phyloP scores from a whole-genome alignment of 2,113 vertebrate genomes.

The Vicugna pacos region DNA sequence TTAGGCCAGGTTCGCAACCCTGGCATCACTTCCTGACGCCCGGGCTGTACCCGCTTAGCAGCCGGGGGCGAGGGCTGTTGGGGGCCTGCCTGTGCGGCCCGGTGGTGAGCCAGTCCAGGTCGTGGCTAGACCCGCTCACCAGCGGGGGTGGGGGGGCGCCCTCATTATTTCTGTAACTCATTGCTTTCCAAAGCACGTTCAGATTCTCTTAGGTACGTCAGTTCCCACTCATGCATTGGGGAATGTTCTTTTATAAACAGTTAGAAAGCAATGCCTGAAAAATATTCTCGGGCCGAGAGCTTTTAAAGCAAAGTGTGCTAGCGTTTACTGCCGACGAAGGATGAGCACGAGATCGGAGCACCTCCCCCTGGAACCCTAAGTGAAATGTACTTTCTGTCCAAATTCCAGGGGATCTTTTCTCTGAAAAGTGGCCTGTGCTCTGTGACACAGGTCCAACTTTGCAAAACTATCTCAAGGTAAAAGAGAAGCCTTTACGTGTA shows the following conservation, averaged over 20 bases:
- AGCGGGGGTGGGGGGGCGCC: background rate
- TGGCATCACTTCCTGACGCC: background rate
- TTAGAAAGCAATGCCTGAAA: background rate
- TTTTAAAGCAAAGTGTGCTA: constrained; percentile 1
- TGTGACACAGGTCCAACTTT: background rate
- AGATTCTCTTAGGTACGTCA: background rate
- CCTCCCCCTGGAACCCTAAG: background rate
- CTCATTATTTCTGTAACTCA: background rate
- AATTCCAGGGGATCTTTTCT: background rate
- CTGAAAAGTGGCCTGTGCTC: background rate
- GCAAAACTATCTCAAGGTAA: background rate
- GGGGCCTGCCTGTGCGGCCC: too few relatives aligned
- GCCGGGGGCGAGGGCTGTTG: too few relatives aligned
- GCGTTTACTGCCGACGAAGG: background rate
- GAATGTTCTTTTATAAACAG: background rate
- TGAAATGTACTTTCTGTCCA: background rate
- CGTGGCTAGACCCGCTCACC: background rate
- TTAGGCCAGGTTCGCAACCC: background rate
- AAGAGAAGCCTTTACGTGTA: background rate
- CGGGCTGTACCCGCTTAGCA: background rate
- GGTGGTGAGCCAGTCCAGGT: background rate
- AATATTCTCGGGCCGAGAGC: background rate
- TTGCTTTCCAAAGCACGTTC: background rate
- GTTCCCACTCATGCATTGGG: background rate
- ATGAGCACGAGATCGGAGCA: background rate